phyloP scores from a whole-genome alignment of 2,888 invertebrate species.

The Eupelmus urozonus region DNA sequence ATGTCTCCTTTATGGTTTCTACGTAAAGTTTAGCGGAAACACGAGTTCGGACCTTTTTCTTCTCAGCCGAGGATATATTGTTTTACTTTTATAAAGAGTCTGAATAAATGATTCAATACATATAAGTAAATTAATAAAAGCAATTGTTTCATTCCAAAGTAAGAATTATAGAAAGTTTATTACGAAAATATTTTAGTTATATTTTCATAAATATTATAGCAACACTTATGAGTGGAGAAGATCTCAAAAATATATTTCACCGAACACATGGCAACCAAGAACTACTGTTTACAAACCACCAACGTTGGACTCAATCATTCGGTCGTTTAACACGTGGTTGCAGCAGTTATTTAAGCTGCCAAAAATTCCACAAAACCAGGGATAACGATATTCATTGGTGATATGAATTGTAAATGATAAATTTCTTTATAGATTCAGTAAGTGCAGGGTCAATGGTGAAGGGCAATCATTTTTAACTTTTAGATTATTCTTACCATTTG shows the following conservation, averaged over 20 bases:
- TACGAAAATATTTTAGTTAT: too few species aligned
- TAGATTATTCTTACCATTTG: too few species aligned
- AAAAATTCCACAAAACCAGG: not conserved
- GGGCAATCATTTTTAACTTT: not conserved
- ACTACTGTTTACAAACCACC: not conserved
- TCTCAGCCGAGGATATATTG: too few species aligned
- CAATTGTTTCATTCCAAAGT: too few species aligned
- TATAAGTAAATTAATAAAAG: too few species aligned
- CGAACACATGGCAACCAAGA: constrained; percentile 12
- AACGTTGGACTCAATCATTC: constrained; percentile 27
- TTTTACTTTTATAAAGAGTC: too few species aligned
- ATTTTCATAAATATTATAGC: constrained; percentile 25
- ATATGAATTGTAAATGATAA: constrained; percentile 33
- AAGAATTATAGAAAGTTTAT: too few species aligned
- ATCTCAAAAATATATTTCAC: constrained; percentile 35
- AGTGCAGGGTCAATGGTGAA: not conserved
- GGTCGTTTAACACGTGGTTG: constrained; percentile 22
- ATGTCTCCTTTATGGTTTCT: too few species aligned
- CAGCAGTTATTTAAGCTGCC: constrained; percentile 8
- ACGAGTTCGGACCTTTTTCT: too few species aligned
- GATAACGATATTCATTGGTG: not conserved
- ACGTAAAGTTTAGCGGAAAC: too few species aligned
- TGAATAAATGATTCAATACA: too few species aligned
- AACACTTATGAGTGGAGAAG: constrained; percentile 40
- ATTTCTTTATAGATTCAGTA: not conserved